Conservation (phyloP, 2,113 vertebrate species). For the Empidonax traillii region DNA sequence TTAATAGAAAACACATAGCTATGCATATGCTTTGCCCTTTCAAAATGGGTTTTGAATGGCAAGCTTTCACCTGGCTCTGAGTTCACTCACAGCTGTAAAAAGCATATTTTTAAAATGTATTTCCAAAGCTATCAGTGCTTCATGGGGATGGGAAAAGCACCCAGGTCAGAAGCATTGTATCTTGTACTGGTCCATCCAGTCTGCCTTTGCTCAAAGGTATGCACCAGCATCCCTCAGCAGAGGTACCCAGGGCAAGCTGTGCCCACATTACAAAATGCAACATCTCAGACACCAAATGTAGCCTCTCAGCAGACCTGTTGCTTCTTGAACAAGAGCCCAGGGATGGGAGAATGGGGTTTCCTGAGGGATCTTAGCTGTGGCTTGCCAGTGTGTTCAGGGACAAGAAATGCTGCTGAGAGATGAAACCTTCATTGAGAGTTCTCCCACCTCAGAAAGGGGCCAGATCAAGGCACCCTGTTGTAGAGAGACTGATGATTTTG, state of each 20-base stretch:
- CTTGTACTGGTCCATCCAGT: neutral
- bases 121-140: neutral
- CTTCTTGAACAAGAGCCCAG: neutral
- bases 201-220: neutral
- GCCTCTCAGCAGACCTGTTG: neutral
- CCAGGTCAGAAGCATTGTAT: neutral
- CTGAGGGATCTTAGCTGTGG: neutral
- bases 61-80: neutral
- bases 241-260: neutral
- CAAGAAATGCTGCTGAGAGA: neutral
- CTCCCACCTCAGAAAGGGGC: neutral
- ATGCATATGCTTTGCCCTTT: neutral
- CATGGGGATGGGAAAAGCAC: neutral
- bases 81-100: neutral
- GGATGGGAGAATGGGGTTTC: neutral
- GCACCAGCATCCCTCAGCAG: neutral
- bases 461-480: neutral
- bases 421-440: neutral
- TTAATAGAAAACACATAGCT: neutral
- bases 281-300: neutral
- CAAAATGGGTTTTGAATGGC: neutral
- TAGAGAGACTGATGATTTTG: neutral
- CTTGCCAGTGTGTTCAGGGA: neutral
- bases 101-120: neutral
- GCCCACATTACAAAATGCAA: neutral